Evolutionary conservation across 1,140 invertebrate genomes (phyloP).

Genomic region (Radopholus similis): DNA sequence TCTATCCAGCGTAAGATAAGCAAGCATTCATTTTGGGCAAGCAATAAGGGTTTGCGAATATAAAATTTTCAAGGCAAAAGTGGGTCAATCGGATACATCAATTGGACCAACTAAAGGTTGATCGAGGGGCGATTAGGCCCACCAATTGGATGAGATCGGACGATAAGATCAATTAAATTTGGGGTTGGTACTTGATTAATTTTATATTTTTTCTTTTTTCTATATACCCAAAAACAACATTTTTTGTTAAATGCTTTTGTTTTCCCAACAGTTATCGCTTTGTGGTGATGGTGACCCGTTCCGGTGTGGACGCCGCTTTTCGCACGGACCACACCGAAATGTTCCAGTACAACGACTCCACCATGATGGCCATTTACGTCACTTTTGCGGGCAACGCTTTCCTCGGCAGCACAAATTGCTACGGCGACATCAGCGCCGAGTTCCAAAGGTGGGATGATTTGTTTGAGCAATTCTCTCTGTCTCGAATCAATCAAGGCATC

Average conservation of each 20-base stretch:
- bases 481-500: no score
- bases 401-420: background rate
- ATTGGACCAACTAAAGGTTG: no score
- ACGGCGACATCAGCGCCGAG: background rate
- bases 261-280: background rate
- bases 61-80: background rate
- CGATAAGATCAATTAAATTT: no score
- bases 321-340: background rate
- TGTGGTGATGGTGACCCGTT: background rate
- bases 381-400: background rate
- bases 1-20: background rate
- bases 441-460: background rate
- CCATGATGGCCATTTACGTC: background rate
- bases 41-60: background rate
- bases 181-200: no score
- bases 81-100: no score
- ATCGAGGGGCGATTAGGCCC: no score
- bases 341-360: background rate
- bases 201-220: background rate
- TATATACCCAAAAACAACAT: background rate
- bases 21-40: background rate
- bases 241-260: background rate
- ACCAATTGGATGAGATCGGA: no score
- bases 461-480: no score
- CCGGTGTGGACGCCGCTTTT: background rate